Evolutionary conservation across 2,113 vertebrate species (phyloP).

Genomic region (Myodes glareolus): DNA sequence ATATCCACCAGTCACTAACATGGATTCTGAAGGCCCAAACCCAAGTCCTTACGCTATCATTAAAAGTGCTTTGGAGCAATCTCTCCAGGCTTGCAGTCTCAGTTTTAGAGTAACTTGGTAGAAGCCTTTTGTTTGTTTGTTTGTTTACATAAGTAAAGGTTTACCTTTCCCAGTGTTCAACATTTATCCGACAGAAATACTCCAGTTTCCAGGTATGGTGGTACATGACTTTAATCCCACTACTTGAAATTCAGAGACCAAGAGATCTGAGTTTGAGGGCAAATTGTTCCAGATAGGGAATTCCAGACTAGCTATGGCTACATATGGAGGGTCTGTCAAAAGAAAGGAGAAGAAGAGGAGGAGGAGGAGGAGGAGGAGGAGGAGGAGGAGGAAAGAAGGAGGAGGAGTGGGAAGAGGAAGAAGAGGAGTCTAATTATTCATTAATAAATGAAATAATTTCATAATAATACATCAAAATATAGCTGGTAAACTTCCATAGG

Average conservation of each 20-base stretch:
- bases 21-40: background rate
- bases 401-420: fast-evolving
- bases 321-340: background rate
- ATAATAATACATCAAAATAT: background rate
- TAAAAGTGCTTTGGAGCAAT: background rate
- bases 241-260: background rate
- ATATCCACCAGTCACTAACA: background rate
- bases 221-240: background rate
- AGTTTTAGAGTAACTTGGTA: background rate
- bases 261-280: background rate
- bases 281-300: background rate
- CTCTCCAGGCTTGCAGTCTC: background rate
- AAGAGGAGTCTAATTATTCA: background rate
- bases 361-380: no score
- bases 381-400: background rate
- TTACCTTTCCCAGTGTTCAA: background rate
- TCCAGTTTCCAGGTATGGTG: background rate
- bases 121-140: background rate
- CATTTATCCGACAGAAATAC: background rate
- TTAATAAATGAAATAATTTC: background rate
- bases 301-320: background rate
- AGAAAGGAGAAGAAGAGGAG: background rate
- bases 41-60: background rate
- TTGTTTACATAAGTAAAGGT: background rate
- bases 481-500: background rate